phyloP scores from a whole-genome alignment of 1,140 invertebrate species.

The Megathymus violae region DNA sequence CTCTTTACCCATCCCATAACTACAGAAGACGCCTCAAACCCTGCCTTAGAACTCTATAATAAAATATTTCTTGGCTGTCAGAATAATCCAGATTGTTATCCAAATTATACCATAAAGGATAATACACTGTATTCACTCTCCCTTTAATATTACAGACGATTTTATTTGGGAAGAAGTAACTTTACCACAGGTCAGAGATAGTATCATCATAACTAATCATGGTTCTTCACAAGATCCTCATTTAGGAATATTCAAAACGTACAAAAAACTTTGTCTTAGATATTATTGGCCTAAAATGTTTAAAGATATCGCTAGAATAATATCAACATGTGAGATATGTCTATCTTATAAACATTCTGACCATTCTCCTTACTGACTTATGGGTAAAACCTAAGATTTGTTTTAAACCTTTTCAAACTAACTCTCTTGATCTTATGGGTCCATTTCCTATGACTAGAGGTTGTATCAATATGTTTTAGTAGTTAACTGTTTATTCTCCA shows the following conservation, averaged over 20 bases:
- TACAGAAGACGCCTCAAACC: too few relatives aligned
- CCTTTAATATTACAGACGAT: too few relatives aligned
- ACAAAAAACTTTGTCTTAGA: conserved; percentile 15
- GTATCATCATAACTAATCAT: too few relatives aligned
- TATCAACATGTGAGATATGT: conserved; percentile 39
- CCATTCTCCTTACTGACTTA: conserved; percentile 41
- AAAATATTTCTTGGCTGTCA: conserved; percentile 12
- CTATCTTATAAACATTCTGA: conserved; percentile 44
- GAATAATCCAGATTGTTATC: conserved; percentile 5
- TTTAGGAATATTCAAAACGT: conserved; percentile 52
- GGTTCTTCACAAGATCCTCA: conserved; percentile 47
- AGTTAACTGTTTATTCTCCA: conserved; percentile 61
- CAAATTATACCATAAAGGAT: background rate
- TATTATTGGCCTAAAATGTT: conserved; percentile 36
- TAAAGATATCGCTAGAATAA: conserved; percentile 31
- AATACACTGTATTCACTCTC: background rate
- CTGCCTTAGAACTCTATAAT: conserved; percentile 1
- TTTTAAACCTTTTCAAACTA: conserved; percentile 49
- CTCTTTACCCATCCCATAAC: too few relatives aligned
- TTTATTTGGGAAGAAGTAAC: too few relatives aligned
- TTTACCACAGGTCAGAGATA: too few relatives aligned
- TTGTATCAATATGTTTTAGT: conserved; percentile 60
- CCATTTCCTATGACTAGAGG: conserved; percentile 54
- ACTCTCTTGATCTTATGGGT: conserved; percentile 67
- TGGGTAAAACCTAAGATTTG: conserved; percentile 40